These are phyloP conservation scores for Apamea anceps DNA, from an alignment of 2,888 invertebrate genomes.

Conservation along the genomic window DNA sequence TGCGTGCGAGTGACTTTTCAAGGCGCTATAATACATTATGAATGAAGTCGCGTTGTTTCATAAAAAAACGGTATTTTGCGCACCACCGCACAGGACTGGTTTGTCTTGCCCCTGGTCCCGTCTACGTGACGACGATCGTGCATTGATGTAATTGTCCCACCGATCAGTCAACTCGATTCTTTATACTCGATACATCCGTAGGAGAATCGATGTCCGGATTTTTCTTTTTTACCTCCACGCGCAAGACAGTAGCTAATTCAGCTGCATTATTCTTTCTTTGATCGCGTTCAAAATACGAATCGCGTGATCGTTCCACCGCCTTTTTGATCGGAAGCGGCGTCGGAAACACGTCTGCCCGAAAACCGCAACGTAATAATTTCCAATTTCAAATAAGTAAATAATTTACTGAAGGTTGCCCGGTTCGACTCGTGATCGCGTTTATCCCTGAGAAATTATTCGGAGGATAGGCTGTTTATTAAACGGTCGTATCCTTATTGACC, in stretches of 20 bases:
- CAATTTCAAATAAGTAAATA: constrained; percentile 87
- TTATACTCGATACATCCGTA: constrained; percentile 79
- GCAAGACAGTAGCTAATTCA: constrained; percentile 70
- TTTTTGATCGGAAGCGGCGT: constrained; percentile 84
- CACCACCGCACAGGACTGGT: constrained; percentile 82
- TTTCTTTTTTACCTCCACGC: constrained; percentile 69
- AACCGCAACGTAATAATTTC: constrained; percentile 88
- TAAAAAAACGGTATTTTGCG: constrained; percentile 85
- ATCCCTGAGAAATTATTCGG: constrained; percentile 76
- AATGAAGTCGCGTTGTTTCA: constrained; percentile 87
- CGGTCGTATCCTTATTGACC: constrained; percentile 72
- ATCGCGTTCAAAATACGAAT: constrained; percentile 76
- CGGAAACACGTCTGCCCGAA: constrained; percentile 88
- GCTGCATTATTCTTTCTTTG: constrained; percentile 68
- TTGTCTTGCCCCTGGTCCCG: constrained; percentile 79
- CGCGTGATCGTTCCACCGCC: constrained; percentile 85
- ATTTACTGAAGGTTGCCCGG: constrained; percentile 82
- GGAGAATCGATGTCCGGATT: constrained; percentile 73
- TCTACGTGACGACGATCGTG: constrained; percentile 81
- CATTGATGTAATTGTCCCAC: constrained; percentile 86
- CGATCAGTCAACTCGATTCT: constrained; percentile 78
- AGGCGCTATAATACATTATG: constrained; percentile 87
- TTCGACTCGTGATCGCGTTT: constrained; percentile 74
- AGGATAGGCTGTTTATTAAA: constrained; percentile 74
- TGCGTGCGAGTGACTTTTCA: constrained; percentile 80